These are phyloP conservation scores for Notolepis coatsorum DNA, from an alignment of 2,797 vertebrate genomes.

Conservation along the genomic window DNA sequence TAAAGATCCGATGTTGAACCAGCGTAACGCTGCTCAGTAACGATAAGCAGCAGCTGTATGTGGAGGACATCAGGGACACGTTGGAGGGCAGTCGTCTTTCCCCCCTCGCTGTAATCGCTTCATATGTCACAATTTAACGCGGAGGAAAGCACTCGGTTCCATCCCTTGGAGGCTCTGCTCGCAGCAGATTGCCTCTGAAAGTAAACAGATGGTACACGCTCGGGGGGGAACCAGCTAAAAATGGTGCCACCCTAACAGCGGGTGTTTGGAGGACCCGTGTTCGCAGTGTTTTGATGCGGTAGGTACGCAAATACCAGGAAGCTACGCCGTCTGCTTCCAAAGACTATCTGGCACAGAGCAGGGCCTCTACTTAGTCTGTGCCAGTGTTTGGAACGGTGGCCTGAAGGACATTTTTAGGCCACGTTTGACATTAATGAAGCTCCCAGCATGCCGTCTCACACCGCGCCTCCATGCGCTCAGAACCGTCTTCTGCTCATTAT, in stretches of 20 bases:
- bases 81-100: constrained; percentile 40
- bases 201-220: constrained; percentile 84
- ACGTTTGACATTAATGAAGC: constrained; percentile 61
- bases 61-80: constrained; percentile 13
- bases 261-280: constrained; percentile 69
- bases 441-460: constrained; percentile 49
- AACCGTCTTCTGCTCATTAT: too few species aligned
- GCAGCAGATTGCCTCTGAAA: constrained; percentile 83
- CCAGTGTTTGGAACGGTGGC: constrained; percentile 56
- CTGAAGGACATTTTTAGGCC: constrained; percentile 10
- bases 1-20: too few species aligned
- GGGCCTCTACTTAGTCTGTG: constrained; percentile 34
- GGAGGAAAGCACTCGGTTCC: constrained; percentile 66
- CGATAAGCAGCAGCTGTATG: constrained; percentile 10
- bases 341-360: constrained; percentile 67
- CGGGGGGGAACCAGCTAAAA: constrained; percentile 78
- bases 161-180: constrained; percentile 70
- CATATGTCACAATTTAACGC: constrained; percentile 73
- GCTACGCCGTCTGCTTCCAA: constrained; percentile 74
- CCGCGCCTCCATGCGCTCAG: constrained; percentile 72
- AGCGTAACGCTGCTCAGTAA: too few species aligned
- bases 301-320: constrained; percentile 73
- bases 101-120: constrained; percentile 65
- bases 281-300: constrained; percentile 68
- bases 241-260: constrained; percentile 65